A percentile compares a stretch with the other conserved stretches of the same genome.
These are phyloP conservation scores for Lamellibrachia satsuma DNA, from an alignment of 2,888 invertebrate species.

Conservation along the genomic window DNA sequence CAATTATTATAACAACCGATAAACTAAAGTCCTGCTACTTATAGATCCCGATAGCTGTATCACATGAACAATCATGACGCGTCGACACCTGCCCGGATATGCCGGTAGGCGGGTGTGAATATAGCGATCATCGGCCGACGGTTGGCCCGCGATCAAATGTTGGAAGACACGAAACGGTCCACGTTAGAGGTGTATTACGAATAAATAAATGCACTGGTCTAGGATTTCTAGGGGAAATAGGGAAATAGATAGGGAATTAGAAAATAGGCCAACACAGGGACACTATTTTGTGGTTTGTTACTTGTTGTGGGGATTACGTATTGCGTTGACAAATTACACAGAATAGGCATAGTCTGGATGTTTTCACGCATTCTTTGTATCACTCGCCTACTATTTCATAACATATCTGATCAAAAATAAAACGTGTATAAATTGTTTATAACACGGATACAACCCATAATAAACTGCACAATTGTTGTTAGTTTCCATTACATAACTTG, in stretches of 20 bases:
- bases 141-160: background rate
- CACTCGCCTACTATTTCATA: no score
- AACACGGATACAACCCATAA: no score
- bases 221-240: background rate
- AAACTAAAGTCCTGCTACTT: background rate
- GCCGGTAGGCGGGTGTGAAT: background rate
- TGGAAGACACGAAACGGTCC: background rate
- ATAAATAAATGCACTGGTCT: background rate
- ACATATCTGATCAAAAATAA: no score
- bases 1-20: background rate
- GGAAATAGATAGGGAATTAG: background rate
- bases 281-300: background rate
- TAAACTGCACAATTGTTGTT: no score
- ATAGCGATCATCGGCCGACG: conserved; percentile 4
- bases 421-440: no score
- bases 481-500: no score
- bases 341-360: no score
- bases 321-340: no score
- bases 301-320: background rate
- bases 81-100: background rate
- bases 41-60: background rate
- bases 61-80: background rate
- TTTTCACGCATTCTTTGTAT: no score
- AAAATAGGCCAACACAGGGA: background rate
- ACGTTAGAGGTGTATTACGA: background rate